phyloP scores from a whole-genome alignment of 1,140 invertebrate genomes.

The Drosophila simulans region DNA sequence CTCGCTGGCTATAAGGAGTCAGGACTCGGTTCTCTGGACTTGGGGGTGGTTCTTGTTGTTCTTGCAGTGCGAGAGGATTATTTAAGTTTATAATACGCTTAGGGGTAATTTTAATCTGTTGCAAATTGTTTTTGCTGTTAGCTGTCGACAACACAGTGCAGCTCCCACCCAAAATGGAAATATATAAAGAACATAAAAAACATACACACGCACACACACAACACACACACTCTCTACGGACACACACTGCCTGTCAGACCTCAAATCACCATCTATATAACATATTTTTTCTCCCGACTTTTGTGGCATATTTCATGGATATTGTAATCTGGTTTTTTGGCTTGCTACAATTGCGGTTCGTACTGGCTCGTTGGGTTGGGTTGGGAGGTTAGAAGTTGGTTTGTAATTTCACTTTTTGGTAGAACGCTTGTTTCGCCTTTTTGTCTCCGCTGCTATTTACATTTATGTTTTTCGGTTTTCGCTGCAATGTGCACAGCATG shows the following conservation, averaged over 20 bases:
- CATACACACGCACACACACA: neutral
- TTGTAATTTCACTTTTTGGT: conserved; percentile 55
- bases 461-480: conserved; percentile 11
- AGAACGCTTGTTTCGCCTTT: conserved; percentile 9
- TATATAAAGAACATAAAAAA: too few species aligned
- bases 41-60: conserved; percentile 10
- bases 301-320: conserved; percentile 79
- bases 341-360: conserved; percentile 28
- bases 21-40: conserved; percentile 5
- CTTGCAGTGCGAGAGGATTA: conserved; percentile 67
- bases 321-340: conserved; percentile 68
- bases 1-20: conserved; percentile 21
- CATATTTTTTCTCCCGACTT: conserved; percentile 57
- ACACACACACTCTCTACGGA: neutral
- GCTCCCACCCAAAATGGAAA: neutral
- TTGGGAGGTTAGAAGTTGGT: conserved; percentile 10
- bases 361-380: neutral
- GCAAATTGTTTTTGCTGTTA: conserved; percentile 82
- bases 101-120: conserved; percentile 84
- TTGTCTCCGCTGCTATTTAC: conserved; percentile 13
- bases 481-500: conserved; percentile 30
- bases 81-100: conserved; percentile 84
- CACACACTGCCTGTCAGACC: conserved; percentile 30
- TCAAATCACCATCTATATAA: conserved; percentile 71
- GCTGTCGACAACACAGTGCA: conserved; percentile 27